Conservation (phyloP, 2,113 vertebrate species). For the Nothocercus nigrocapillus region DNA sequence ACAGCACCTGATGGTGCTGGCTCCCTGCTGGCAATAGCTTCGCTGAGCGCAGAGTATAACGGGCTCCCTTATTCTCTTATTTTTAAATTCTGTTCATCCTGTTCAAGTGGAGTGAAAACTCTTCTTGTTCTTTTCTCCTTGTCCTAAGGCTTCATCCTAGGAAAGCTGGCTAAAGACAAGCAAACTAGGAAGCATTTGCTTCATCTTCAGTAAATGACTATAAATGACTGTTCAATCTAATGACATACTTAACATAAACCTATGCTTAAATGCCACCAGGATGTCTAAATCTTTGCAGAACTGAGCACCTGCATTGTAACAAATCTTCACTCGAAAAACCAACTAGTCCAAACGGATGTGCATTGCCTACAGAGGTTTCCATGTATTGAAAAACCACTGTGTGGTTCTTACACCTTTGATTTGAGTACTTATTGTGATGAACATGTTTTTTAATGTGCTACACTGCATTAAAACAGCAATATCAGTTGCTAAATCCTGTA, state of each 20-base stretch:
- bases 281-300: background rate
- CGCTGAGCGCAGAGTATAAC: background rate
- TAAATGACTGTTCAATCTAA: too few species aligned
- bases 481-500: background rate
- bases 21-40: background rate
- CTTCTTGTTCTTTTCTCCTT: background rate
- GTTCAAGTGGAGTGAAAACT: background rate
- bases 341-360: background rate
- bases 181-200: background rate
- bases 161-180: background rate
- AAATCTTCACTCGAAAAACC: background rate
- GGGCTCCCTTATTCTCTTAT: background rate
- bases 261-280: background rate
- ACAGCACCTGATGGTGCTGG: background rate
- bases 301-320: background rate
- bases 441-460: background rate
- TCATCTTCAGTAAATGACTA: background rate
- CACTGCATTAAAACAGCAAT: background rate
- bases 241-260: background rate
- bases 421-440: constrained; percentile 1
- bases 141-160: background rate
- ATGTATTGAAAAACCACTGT: background rate
- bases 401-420: background rate
- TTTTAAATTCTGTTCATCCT: background rate
- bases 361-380: background rate